Evolutionary conservation across 2,888 invertebrate species (phyloP).

Genomic region (Mechanitis mazaeus): DNA sequence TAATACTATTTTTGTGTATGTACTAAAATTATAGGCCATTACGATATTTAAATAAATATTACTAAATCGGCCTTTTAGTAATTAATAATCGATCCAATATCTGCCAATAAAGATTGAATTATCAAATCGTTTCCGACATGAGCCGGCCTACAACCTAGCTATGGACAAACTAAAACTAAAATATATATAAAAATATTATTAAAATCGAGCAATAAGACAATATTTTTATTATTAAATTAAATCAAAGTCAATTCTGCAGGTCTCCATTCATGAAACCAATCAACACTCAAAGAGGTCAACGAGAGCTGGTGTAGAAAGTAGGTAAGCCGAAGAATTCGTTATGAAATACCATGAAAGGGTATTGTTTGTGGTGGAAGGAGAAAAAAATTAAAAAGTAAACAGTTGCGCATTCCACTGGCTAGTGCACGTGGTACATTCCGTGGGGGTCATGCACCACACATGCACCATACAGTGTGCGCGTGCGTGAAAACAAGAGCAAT

Average conservation of each 20-base stretch:
- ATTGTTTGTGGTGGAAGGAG: slow-evolving; percentile 61
- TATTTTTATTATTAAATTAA: too few relatives aligned
- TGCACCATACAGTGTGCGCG: slow-evolving; percentile 49
- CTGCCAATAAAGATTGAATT: too few relatives aligned
- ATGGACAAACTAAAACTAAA: too few relatives aligned
- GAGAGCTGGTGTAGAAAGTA: slow-evolving; percentile 28
- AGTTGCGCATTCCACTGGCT: slow-evolving; percentile 73
- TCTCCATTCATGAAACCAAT: slow-evolving; percentile 18
- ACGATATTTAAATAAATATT: too few relatives aligned
- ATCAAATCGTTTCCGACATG: too few relatives aligned
- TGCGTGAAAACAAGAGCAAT: slow-evolving; percentile 70
- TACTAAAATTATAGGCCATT: too few relatives aligned
- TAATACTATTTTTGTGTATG: too few relatives aligned
- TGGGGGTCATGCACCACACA: slow-evolving; percentile 71
- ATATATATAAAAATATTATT: too few relatives aligned
- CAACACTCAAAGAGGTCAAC: slow-evolving; percentile 24
- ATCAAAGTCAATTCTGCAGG: neutral
- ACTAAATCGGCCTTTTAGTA: too few relatives aligned
- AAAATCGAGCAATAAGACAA: too few relatives aligned
- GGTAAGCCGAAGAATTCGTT: slow-evolving; percentile 55
- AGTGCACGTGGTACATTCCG: slow-evolving; percentile 75
- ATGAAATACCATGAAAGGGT: slow-evolving; percentile 69
- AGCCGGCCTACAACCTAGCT: too few relatives aligned
- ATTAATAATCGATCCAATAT: too few relatives aligned
- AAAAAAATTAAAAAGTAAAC: slow-evolving; percentile 71